Base-by-base conservation (phyloP, 2,113 vertebrate genomes). In the Australoheros scitulus region DNA sequence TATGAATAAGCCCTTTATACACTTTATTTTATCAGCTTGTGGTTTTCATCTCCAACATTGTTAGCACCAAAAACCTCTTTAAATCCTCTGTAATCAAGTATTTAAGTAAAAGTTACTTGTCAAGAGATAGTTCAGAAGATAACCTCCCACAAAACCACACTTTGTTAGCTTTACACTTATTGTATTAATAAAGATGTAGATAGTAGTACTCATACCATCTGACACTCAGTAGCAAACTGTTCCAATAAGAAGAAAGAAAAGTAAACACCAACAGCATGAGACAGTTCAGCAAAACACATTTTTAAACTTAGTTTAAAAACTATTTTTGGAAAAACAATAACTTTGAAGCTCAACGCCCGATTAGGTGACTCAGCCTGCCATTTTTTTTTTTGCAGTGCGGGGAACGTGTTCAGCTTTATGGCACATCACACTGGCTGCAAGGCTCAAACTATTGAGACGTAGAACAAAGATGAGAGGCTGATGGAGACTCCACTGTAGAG, bases 401-500 rank as follows among this genome's bases (percentile, higher is more conserved):
- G 38, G 52, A 81, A 79, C 15, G 18, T 6, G 7, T 36, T 76
- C 6, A 6, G 74, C 75, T 77, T 52, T 57, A 20, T 20, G 18
- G 38, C n/a, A 7, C 22, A 83, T 88, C 79, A 83, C 79, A 18
- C 34, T 5, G 68, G 43, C 52, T 70, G 77, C 0, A 26, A 72
- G 75, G 72, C 36, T 79, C 26, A 22, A 59, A 77, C 74, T 59
- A 85, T 22, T 61, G 85, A 88, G 84, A 78, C 9, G 55, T 24
- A 41, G 82, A 84, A 87, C 84, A 85, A 85, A 88, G 80, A 80
- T 77, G 82, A 76, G 76, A 36, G 61, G 50, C 85, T 91, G 90
- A 89, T 81, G 82, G 75, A 87, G 90, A 77, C 87, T 79, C 84
- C 55, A 74, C 81, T 87, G 81, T 81, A 92, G 89, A 92, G 87